Evolutionary conservation across 2,797 vertebrate species (phyloP).

Genomic region (Microhierax caerulescens): DNA sequence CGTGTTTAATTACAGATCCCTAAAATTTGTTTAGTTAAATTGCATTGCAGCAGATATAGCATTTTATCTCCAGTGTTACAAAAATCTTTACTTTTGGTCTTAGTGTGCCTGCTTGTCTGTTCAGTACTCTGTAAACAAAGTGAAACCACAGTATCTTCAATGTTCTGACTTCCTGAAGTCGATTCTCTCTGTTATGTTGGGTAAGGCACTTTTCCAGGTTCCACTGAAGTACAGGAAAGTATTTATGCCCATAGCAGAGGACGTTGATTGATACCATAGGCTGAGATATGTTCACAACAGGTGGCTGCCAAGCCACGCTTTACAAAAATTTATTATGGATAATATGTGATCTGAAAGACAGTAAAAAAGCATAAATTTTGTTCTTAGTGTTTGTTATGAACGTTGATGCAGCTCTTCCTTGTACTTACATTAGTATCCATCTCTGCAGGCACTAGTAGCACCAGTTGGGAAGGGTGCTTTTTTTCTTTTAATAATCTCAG

Average conservation of each 20-base stretch:
- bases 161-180: background rate
- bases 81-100: background rate
- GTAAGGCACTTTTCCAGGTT: background rate
- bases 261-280: background rate
- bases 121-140: background rate
- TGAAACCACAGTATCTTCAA: background rate
- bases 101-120: background rate
- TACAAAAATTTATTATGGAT: background rate
- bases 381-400: background rate
- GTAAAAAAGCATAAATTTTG: background rate
- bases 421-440: background rate
- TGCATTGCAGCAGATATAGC: fast-evolving
- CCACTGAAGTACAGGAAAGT: background rate
- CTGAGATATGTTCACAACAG: background rate
- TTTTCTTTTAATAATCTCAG: background rate
- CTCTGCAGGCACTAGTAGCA: background rate
- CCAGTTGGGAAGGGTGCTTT: background rate
- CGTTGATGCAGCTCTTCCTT: background rate
- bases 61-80: background rate
- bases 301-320: background rate
- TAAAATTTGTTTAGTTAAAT: background rate
- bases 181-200: background rate
- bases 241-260: background rate
- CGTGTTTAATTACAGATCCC: background rate
- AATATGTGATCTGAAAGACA: background rate